Percentiles rank a stretch among this genome's conserved stretches.
Conservation (phyloP, 2,888 invertebrate species). For the Hirtodrosophila cameraria region DNA sequence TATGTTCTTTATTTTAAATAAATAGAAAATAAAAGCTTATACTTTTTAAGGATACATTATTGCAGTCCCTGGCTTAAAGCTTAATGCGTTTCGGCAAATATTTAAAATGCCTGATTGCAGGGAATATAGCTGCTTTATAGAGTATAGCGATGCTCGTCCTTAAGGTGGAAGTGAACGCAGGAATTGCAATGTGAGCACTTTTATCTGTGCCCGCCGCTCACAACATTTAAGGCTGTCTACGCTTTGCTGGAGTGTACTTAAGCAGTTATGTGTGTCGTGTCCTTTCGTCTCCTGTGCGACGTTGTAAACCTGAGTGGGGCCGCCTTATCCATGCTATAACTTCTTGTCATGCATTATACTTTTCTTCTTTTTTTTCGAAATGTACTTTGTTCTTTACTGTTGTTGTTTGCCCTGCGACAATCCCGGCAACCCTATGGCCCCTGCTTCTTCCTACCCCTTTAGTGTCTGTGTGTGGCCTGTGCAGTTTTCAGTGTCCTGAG, state of each 20-base stretch:
- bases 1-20: no score
- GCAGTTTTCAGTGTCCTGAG: not conserved
- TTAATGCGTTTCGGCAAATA: not conserved
- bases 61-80: no score
- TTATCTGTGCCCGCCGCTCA: slow-evolving; percentile 59
- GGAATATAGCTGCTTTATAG: slow-evolving; percentile 4
- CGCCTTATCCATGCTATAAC: slow-evolving; percentile 49
- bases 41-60: no score
- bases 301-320: slow-evolving; percentile 15
- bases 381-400: slow-evolving; percentile 30
- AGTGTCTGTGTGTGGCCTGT: slow-evolving; percentile 1
- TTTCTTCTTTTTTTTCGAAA: slow-evolving; percentile 26
- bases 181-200: slow-evolving; percentile 72
- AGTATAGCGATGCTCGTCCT: slow-evolving; percentile 26
- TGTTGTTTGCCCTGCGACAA: slow-evolving; percentile 26
- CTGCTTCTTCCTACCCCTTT: slow-evolving; percentile 6
- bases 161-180: slow-evolving; percentile 55
- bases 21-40: no score
- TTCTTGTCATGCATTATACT: slow-evolving; percentile 44
- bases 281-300: not conserved
- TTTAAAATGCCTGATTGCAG: not conserved
- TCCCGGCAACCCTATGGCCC: no score
- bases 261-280: slow-evolving; percentile 51
- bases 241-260: slow-evolving; percentile 55
- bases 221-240: slow-evolving; percentile 63